These are phyloP conservation scores for Emydura subglobosa DNA, from an alignment of 2,113 vertebrate species.

Conservation along the genomic window DNA sequence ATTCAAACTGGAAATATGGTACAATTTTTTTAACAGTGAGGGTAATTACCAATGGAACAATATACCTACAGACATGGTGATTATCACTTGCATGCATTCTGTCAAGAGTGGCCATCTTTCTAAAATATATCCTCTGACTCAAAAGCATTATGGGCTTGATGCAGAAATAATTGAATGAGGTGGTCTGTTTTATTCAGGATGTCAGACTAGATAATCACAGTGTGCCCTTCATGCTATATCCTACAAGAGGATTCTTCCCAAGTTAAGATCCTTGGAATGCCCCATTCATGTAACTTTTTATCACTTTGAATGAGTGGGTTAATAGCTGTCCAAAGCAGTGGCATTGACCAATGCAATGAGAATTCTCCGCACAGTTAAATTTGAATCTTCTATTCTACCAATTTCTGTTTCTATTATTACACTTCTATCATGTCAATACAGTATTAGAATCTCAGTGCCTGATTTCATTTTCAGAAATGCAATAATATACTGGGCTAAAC, in stretches of 20 bases:
- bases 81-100: background rate
- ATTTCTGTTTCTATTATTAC: background rate
- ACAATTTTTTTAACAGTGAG: background rate
- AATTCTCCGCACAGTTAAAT: constrained; percentile 8
- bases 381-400: background rate
- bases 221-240: fast-evolving
- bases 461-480: constrained; percentile 29
- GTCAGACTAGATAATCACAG: background rate
- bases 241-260: background rate
- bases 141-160: background rate
- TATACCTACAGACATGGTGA: background rate
- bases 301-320: background rate
- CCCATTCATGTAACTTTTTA: background rate
- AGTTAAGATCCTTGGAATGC: background rate
- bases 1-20: background rate
- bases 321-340: background rate
- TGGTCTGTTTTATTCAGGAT: background rate
- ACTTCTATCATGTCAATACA: background rate
- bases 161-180: background rate
- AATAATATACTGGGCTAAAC: constrained; percentile 39
- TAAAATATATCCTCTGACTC: background rate
- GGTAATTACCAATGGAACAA: background rate
- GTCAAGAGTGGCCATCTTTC: background rate
- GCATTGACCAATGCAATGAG: background rate
- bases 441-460: background rate